phyloP scores from a whole-genome alignment of 2,113 vertebrate species.

The Cyprinodon tularosa region DNA sequence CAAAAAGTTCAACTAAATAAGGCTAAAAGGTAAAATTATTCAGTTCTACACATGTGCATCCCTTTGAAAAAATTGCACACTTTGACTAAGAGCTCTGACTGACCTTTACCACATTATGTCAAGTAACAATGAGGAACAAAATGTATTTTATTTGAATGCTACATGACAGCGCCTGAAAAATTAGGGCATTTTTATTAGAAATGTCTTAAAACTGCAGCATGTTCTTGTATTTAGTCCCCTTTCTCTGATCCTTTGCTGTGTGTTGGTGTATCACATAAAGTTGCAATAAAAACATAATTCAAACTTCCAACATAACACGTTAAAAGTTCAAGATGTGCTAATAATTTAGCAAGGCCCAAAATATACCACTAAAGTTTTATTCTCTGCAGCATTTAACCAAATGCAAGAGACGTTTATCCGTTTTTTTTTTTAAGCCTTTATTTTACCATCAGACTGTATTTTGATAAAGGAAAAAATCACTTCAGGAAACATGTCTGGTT shows the following conservation, averaged over 20 bases:
- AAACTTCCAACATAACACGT: too few relatives aligned
- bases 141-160: not conserved
- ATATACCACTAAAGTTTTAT: not conserved
- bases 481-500: not conserved
- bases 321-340: not conserved
- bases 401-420: too few relatives aligned
- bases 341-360: too few relatives aligned
- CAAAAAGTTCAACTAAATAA: constrained; percentile 42
- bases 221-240: too few relatives aligned
- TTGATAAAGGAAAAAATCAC: not conserved
- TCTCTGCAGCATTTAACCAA: not conserved
- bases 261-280: too few relatives aligned
- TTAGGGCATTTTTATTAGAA: not conserved
- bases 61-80: constrained; percentile 14
- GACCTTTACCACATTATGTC: not conserved
- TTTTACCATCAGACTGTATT: not conserved
- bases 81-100: constrained; percentile 4
- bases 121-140: not conserved
- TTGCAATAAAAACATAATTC: too few relatives aligned
- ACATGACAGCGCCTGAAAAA: not conserved
- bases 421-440: not conserved
- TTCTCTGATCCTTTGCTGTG: too few relatives aligned
- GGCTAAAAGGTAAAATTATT: constrained; percentile 11
- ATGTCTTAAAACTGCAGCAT: too few relatives aligned
- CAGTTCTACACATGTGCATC: constrained; percentile 37